Base-by-base conservation (phyloP, 2,888 invertebrate species). In the Fissipunctia ypsillon region DNA sequence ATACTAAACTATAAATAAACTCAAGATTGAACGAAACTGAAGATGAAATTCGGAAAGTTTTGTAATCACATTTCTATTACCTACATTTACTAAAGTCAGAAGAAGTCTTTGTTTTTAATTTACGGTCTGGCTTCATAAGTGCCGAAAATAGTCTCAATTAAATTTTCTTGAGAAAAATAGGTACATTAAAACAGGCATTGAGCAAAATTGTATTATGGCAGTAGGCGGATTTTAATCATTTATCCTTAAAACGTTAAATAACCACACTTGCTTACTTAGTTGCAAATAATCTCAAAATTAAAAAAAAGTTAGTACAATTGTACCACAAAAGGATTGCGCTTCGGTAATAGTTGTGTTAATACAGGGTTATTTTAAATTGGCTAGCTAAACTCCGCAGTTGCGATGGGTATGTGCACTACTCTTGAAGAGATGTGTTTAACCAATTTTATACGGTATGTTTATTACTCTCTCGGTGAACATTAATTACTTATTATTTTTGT, bases 81-180 rank as follows among this genome's bases (percentile, higher is more conserved):
- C 59, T 64, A 72, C 61, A 83, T 25, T 50, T 65, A 60, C 19
- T 31, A 64, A 64, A 59, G 57, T 64, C n/a, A 63, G 64, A 64
- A 64, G 31, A 64, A 64, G 64, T 69, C 54, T 57, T 72, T 61
- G 43, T 61, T 64, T 54, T 74, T 69, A 12, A 54, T 77, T 69
- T 70, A 73, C 73, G n/a, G 69, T 65, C 65, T 73, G 66, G 3
- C 54, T 68, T 73, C 79, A 72, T 61, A 86, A 31, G 52, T 69
- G 45, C 41, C 56, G n/a, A 57, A 35, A 61, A 14, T 22, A 71
- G 5, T 10, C 3, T 56, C 14, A 56, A 61, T 19, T 31, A n/a
- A 2, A 38, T n/a, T 65, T 48, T 60, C 6, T 35, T 10, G 35
- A 7, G 12, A 22, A 3, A 28, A 35, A 54, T n/a, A 35, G 25